Base-by-base conservation (phyloP, 2,888 invertebrate genomes). In the Mimas tiliae region DNA sequence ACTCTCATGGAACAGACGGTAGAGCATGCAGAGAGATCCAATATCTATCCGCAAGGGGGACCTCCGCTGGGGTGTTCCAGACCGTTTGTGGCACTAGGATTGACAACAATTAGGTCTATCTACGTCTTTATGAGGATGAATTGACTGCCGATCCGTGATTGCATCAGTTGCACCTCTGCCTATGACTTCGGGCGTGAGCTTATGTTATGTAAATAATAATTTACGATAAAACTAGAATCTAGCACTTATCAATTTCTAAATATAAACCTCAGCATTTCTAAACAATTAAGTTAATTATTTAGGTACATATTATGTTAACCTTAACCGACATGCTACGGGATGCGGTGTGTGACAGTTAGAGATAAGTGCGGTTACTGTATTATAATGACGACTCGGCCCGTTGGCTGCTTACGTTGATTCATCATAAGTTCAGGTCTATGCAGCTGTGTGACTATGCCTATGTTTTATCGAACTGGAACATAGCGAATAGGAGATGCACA, bases 301-400 rank as follows among this genome's bases (percentile, higher is more conserved):
- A n/a, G n/a, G n/a, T n/a, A 27, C 8, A 48, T 48, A 9, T 19
- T 19, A 50, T 19, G 50, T 50, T 50, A 50, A 50, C 33, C 8
- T 27, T 53, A 53, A 52, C 33, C 19, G 47, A 47, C 50, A 21
- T 63, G 70, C 70, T 74, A 75, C 75, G 75, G 72, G 79, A 83
- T 80, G 85, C 84, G 83, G 51, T 64, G 64, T 74, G 78, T 73
- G 84, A 91, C 92, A 88, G 91, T 91, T 90, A 90, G 72, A 85
- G 81, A 85, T 85, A 89, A 86, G 80, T 84, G 78, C 79, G 78
- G 77, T 91, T 91, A 92, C 92, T 86, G 91, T 91, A 90, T 80
- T 70, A 75, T 85, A 85, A 87, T 86, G 81, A 81, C 81, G 75
- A 74, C 70, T 77, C 78, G 88, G 88, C 83, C 85, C 88, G 86